Evolutionary conservation across 2,888 invertebrate species (phyloP).

Genomic region (Noctua comes): DNA sequence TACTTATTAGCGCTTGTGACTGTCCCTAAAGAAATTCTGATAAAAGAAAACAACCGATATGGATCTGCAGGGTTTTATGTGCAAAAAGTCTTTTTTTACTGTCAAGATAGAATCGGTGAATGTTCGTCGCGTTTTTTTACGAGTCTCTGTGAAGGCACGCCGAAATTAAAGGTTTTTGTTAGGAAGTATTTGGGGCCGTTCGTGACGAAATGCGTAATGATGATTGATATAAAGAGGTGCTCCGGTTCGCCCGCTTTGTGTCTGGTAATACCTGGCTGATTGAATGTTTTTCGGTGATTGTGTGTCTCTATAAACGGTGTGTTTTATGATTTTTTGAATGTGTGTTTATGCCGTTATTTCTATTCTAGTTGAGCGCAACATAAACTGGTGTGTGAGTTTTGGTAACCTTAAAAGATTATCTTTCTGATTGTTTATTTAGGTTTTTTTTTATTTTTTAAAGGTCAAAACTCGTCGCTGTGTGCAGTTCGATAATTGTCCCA

Average conservation of each 20-base stretch:
- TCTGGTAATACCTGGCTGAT: slow-evolving; percentile 38
- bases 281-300: slow-evolving; percentile 52
- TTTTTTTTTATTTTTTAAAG: not conserved
- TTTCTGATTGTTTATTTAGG: not conserved
- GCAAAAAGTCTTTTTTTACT: slow-evolving; percentile 67
- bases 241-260: slow-evolving; percentile 42
- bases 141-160: slow-evolving; percentile 62
- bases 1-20: not conserved
- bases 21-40: slow-evolving; percentile 56
- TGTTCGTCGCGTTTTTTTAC: slow-evolving; percentile 73
- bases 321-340: not conserved
- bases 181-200: slow-evolving; percentile 59
- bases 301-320: not conserved
- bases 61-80: slow-evolving; percentile 68
- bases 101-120: slow-evolving; percentile 71
- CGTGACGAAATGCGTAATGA: slow-evolving; percentile 68
- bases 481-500: too few species aligned
- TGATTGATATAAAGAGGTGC: slow-evolving; percentile 67
- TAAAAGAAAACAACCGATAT: slow-evolving; percentile 70
- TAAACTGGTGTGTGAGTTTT: not conserved
- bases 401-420: not conserved
- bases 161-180: slow-evolving; percentile 69
- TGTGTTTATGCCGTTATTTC: not conserved
- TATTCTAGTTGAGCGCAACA: not conserved
- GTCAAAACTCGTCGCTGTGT: too few species aligned